Evolutionary conservation across 1,140 invertebrate species (phyloP).

Genomic region (Cyrtorhinus lividipennis): DNA sequence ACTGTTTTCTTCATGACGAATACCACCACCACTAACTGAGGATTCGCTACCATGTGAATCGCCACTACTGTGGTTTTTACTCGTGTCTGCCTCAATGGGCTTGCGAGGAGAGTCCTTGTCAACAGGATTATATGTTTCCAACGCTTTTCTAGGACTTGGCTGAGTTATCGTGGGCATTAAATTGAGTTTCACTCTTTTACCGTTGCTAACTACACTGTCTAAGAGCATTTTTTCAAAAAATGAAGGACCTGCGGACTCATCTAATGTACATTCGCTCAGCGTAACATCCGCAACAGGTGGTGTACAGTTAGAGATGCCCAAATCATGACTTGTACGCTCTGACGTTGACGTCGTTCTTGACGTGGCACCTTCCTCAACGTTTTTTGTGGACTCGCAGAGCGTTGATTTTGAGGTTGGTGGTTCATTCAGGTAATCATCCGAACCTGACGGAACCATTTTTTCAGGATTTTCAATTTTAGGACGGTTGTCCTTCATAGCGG

Average conservation of each 20-base stretch:
- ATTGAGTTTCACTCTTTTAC: conserved; percentile 5
- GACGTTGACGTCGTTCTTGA: too few species aligned
- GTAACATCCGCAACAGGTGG: not conserved
- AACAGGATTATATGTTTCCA: not conserved
- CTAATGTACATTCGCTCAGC: not conserved
- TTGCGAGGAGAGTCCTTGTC: not conserved
- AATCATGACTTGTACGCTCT: not conserved
- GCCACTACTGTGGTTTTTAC: not conserved
- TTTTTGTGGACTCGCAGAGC: too few species aligned
- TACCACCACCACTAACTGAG: too few species aligned
- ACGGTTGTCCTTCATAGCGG: not conserved
- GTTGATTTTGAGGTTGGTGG: too few species aligned
- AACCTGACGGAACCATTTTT: too few species aligned
- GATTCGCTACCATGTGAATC: not conserved
- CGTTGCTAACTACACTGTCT: not conserved
- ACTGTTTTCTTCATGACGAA: too few species aligned
- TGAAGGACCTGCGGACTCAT: conserved; percentile 10
- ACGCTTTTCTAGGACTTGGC: conserved; percentile 5
- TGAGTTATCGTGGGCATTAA: not conserved
- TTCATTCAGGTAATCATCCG: too few species aligned
- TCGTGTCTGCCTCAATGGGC: too few species aligned
- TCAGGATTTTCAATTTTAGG: too few species aligned
- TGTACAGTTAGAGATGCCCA: not conserved
- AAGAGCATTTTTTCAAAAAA: conserved; percentile 21
- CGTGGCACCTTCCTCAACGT: too few species aligned